These are phyloP conservation scores for Melanaphis sacchari DNA, from an alignment of 1,140 invertebrate species.

Conservation along the genomic window DNA sequence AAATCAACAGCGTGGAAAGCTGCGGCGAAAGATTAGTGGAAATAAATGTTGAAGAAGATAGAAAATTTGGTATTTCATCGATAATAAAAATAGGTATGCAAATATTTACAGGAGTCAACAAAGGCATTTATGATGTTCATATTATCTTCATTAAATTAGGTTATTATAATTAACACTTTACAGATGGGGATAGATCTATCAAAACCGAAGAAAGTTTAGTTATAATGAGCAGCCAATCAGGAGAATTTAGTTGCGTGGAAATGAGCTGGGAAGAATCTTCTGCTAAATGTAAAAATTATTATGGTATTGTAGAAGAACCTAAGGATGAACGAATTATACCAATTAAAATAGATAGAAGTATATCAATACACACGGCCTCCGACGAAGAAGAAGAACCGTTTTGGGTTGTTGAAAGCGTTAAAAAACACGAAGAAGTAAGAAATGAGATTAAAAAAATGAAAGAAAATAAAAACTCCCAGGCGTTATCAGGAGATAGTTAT, in stretches of 20 bases:
- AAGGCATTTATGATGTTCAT: background rate
- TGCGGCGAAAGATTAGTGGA: background rate
- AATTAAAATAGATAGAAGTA: slow-evolving; percentile 66
- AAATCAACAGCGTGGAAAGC: background rate
- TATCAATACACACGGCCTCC: slow-evolving; percentile 72
- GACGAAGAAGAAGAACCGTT: slow-evolving; percentile 66
- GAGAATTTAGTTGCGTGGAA: slow-evolving; percentile 52
- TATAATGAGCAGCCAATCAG: slow-evolving; percentile 33
- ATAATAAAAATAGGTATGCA: slow-evolving; percentile 22
- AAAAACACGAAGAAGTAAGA: slow-evolving; percentile 37
- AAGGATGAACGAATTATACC: slow-evolving; percentile 61
- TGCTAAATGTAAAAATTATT: slow-evolving; percentile 48
- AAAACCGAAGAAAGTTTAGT: slow-evolving; percentile 49
- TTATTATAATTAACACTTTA: slow-evolving; percentile 45
- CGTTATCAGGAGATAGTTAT: slow-evolving; percentile 19
- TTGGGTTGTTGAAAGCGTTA: slow-evolving; percentile 57
- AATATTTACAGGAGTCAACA: slow-evolving; percentile 21
- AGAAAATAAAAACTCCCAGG: slow-evolving; percentile 9
- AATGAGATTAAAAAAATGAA: slow-evolving; percentile 51
- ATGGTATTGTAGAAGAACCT: slow-evolving; percentile 67
- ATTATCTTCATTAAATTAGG: slow-evolving; percentile 38
- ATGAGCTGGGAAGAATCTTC: slow-evolving; percentile 56
- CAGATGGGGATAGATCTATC: slow-evolving; percentile 47
- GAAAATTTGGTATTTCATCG: slow-evolving; percentile 11
- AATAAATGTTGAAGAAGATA: slow-evolving; percentile 24